Conservation (phyloP, 2,797 vertebrate genomes). For the Lemur catta region DNA sequence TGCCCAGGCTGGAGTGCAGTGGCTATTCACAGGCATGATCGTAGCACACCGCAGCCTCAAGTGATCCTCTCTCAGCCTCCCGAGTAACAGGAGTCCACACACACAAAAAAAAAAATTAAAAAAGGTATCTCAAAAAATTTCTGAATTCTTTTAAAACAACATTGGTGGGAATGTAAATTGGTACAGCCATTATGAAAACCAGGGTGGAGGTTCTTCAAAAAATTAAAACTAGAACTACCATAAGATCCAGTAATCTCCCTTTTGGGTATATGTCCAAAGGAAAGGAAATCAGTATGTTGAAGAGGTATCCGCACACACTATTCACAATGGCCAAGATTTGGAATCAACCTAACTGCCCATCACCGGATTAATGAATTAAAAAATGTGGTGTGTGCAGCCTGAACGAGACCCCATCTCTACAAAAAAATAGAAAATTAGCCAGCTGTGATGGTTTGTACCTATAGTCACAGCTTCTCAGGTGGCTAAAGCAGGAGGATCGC, state of each 20-base stretch:
- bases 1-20: not conserved
- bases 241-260: not conserved
- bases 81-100: not conserved
- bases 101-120: not conserved
- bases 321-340: not conserved
- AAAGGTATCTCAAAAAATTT: not conserved
- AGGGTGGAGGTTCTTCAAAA: not conserved
- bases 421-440: not conserved
- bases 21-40: not conserved
- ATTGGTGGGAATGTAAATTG: not conserved
- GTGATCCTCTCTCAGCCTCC: not conserved
- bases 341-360: not conserved
- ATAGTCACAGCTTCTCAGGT: too few relatives aligned
- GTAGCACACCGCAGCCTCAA: not conserved
- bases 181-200: not conserved
- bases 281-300: not conserved
- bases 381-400: not conserved
- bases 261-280: not conserved
- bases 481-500: not conserved
- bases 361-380: not conserved
- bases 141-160: not conserved
- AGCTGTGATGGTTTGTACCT: not conserved
- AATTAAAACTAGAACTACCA: not conserved
- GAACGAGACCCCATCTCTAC: not conserved
- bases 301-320: not conserved